phyloP scores from a whole-genome alignment of 2,888 invertebrate genomes.

The Gandaritis pyraliata region DNA sequence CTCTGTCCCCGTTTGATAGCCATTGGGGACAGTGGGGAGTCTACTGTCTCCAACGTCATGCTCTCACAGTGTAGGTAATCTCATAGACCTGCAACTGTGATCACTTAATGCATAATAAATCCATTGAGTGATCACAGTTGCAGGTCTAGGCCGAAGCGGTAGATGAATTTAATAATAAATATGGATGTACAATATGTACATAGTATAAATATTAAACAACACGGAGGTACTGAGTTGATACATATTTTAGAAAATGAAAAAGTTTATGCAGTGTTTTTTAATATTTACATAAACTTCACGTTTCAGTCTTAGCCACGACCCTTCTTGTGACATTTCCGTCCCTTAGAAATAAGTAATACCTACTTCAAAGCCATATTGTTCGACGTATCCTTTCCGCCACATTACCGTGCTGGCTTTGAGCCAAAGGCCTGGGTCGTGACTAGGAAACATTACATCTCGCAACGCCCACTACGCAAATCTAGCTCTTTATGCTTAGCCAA shows the following conservation, averaged over 20 bases:
- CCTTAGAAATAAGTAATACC: constrained; percentile 4
- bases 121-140: neutral
- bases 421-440: constrained; percentile 22
- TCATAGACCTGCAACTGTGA: no score
- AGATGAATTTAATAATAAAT: no score
- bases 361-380: constrained; percentile 12
- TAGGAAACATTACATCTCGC: constrained; percentile 20
- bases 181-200: no score
- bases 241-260: no score
- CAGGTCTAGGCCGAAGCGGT: no score
- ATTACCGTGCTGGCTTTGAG: constrained; percentile 18
- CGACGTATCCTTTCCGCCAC: constrained; percentile 18
- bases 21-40: neutral
- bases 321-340: constrained; percentile 1
- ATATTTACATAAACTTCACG: no score
- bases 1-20: neutral
- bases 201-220: no score
- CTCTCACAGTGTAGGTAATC: neutral
- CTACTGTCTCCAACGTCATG: constrained; percentile 3
- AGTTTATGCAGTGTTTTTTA: no score
- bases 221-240: no score
- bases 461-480: constrained; percentile 19
- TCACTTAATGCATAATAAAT: neutral
- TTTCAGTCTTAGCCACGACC: no score
- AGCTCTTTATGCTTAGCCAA: neutral